Evolutionary conservation across 2,113 vertebrate genomes (phyloP), one percentile per base, ranked within the genome.

Genomic region (Meleagris gallopavo): DNA sequence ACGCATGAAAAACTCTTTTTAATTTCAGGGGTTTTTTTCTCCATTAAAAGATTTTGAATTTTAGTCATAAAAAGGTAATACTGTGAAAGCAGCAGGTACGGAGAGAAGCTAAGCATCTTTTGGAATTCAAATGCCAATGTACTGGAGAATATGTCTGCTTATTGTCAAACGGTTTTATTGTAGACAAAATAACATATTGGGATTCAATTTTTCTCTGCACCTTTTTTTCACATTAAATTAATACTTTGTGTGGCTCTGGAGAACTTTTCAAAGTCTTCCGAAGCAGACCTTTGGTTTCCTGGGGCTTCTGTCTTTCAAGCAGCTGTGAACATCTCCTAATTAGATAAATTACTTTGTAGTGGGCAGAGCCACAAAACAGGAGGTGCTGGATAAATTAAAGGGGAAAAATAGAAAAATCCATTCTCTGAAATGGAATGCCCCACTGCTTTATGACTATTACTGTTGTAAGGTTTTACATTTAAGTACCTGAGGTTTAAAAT

Each of bases 401-500:
- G 91, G 89, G 93, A 94, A 96, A 95, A 93, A 90, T 92, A 95
- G 95, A 93, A 92, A 96, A 96, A 93, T 93, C 96, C 88, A 87
- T 94, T 97, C 97, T 83, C 91, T 85, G 96, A 96, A 87, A 94
- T 95, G 96, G 96, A 97, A 95, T 97, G 96, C 96, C 96, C 97
- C 92, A 96, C 97, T 97, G 98, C 97, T 98, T 97, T 97, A 97
- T 96, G 96, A 94, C 97, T 96, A 84, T 97, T 91, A 93, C 96
- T 95, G 96, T 96, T 92, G 95, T 89, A 95, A 97, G 96, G 93
- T 96, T 97, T 98, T 96, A 93, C 96, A 95, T 97, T 96, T 97
- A 97, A 98, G 97, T 97, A 97, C 97, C 97, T 96, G 97, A 97
- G 96, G 94, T 98, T 97, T 97, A 97, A 97, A 98, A 98, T 98